These are phyloP conservation scores for Fistularia tabacaria DNA, from an alignment of 2,797 vertebrate genomes.

Conservation along the genomic window DNA sequence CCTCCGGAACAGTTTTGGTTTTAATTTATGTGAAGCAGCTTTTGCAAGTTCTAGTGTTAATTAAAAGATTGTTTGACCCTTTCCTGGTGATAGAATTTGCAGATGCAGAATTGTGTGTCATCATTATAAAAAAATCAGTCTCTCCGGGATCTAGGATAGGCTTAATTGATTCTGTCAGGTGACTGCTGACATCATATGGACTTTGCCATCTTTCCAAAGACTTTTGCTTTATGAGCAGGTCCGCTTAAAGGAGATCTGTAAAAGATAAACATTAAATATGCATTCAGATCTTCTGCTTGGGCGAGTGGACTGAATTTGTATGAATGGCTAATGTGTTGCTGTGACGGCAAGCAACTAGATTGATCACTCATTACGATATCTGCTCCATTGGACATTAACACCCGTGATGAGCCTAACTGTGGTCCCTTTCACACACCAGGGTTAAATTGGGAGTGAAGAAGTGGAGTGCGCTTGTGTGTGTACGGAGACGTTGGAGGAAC, in stretches of 20 bases:
- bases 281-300: slow-evolving; percentile 86
- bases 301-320: slow-evolving; percentile 95
- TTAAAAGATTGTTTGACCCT: slow-evolving; percentile 15
- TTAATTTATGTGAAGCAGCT: slow-evolving; percentile 40
- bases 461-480: slow-evolving; percentile 45
- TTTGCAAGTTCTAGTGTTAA: slow-evolving; percentile 36
- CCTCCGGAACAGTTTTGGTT: slow-evolving; percentile 17
- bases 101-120: slow-evolving; percentile 15
- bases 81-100: no score
- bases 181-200: slow-evolving; percentile 39
- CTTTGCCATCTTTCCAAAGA: slow-evolving; percentile 72
- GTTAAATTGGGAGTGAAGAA: slow-evolving; percentile 96
- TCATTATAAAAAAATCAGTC: slow-evolving; percentile 20
- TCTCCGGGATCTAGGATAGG: slow-evolving; percentile 19
- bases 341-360: slow-evolving; percentile 92
- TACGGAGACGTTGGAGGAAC: slow-evolving; percentile 9
- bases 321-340: slow-evolving; percentile 97
- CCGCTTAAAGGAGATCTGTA: slow-evolving; percentile 80
- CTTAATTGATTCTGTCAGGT: slow-evolving; percentile 44
- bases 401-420: slow-evolving; percentile 86
- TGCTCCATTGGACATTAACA: slow-evolving; percentile 98
- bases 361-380: slow-evolving; percentile 99
- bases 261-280: slow-evolving; percentile 92
- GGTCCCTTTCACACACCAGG: slow-evolving; percentile 89
- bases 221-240: slow-evolving; percentile 78